A percentile compares a stretch with the other conserved stretches of the same genome.
These are phyloP conservation scores for Lepas anatifera DNA, from an alignment of 2,888 invertebrate species.

Conservation along the genomic window DNA sequence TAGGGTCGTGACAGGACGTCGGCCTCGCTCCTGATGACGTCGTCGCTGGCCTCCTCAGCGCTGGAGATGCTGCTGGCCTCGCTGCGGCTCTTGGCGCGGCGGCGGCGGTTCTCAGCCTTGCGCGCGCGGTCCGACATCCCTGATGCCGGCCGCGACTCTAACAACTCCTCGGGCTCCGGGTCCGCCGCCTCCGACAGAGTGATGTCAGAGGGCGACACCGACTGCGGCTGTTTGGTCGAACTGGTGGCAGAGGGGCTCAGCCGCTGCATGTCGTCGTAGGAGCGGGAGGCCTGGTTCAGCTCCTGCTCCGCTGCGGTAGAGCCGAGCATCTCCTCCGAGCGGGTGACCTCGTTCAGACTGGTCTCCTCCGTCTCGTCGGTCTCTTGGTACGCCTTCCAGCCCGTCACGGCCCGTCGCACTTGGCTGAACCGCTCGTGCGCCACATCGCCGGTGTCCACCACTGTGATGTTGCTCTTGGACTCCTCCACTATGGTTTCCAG, in stretches of 20 bases:
- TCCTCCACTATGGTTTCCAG: neutral
- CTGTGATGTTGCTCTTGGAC: neutral
- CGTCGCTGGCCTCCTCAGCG: neutral
- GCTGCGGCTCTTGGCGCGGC: neutral
- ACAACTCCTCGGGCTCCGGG: neutral
- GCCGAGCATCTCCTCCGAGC: neutral
- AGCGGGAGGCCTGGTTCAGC: neutral
- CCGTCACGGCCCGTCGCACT: neutral
- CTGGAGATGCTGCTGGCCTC: neutral
- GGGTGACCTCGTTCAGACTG: neutral
- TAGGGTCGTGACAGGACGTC: neutral
- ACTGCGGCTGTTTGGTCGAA: neutral
- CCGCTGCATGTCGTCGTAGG: neutral
- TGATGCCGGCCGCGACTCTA: neutral
- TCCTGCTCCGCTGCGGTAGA: neutral
- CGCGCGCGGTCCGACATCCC: neutral
- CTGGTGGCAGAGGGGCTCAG: neutral
- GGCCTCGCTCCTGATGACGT: too few species aligned
- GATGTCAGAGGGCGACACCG: neutral
- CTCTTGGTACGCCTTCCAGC: neutral
- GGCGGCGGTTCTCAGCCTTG: neutral
- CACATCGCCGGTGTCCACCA: constrained; percentile 1
- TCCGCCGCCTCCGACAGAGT: neutral
- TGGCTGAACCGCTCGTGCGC: constrained; percentile 5
- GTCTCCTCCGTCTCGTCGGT: neutral